Base-by-base conservation (phyloP, 2,797 vertebrate genomes). In the Carduelis carduelis region DNA sequence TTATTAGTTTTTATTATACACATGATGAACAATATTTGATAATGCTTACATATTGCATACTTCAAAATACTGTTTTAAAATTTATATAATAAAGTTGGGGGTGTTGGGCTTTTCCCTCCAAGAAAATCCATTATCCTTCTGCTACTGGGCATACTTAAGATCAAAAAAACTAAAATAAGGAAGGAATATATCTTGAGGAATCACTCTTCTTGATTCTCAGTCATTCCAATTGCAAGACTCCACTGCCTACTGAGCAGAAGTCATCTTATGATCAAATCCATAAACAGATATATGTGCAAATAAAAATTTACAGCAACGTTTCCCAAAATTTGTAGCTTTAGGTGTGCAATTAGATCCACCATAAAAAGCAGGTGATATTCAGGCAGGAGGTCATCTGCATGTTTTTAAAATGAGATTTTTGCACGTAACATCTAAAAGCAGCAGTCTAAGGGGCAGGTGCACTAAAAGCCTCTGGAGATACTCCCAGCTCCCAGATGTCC, bases 91-190 rank as follows among this genome's bases (percentile, higher is more conserved):
- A 37, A 65, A 35, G 4, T 44, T 22, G 11, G 3, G 3, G 4
- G 3, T n/a, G 14, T 18, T 37, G 24, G 15, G 6, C 9, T 8
- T 2, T 8, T 2, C 2, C 19, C 11, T 11, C 2, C 2, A 4
- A 17, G 14, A 60, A 52, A 56, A 74, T 6, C 27, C 19, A 68
- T 43, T 32, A 32, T 35, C 23, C 11, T 78, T 81, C 41, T 75
- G 43, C 23, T 76, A 21, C 27, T 47, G 24, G 30, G 16, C 14
- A 83, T 30, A 83, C 16, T 49, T 56, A 53, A 68, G 41, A 53
- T 11, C 2, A 44, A 65, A 75, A 43, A 20, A 20, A 15, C 11
- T 32, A 28, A 56, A 82, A 32, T 6, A 3, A 71, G 16, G 4
- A 28, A 44, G 16, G 12, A 76, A 19, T 37, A 15, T 9, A 28